A percentile compares a stretch with the other conserved stretches of the same genome.
Conservation (phyloP, 2,797 vertebrate genomes). For the Valencia hispanica region DNA sequence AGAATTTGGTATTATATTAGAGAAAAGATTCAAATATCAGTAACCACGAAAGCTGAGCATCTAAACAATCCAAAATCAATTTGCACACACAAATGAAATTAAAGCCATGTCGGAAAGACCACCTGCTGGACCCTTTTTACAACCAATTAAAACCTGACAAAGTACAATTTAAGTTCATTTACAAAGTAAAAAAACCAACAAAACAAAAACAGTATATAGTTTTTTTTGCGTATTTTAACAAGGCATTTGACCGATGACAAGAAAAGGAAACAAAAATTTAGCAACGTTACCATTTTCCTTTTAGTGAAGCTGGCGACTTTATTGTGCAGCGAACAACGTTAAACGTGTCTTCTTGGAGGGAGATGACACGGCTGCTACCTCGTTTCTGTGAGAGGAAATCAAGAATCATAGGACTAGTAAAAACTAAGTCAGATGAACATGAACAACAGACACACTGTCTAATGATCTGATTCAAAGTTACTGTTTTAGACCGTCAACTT, state of each 20-base stretch:
- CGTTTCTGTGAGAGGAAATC: conserved; percentile 23
- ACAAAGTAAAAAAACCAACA: conserved; percentile 8
- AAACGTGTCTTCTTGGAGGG: conserved; percentile 25
- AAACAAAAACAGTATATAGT: too few relatives aligned
- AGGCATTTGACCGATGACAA: neutral
- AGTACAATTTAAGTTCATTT: conserved; percentile 37
- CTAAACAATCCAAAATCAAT: conserved; percentile 31
- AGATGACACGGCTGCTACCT: conserved; percentile 29
- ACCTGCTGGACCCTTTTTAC: conserved; percentile 28
- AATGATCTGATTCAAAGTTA: too few relatives aligned
- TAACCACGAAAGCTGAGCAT: conserved; percentile 36
- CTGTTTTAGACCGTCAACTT: neutral
- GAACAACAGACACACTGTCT: neutral
- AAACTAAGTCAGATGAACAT: neutral
- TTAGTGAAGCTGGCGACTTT: conserved; percentile 19
- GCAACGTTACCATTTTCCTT: conserved; percentile 65
- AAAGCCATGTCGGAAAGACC: conserved; percentile 12
- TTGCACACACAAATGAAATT: conserved; percentile 49
- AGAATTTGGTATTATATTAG: neutral
- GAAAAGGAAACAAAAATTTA: neutral
- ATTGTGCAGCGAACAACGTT: conserved; percentile 36
- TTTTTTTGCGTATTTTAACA: neutral
- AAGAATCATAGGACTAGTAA: neutral
- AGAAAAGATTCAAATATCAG: neutral
- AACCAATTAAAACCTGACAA: conserved; percentile 37